phyloP scores from a whole-genome alignment of 1,140 invertebrate species.

The Bacillus rossius region DNA sequence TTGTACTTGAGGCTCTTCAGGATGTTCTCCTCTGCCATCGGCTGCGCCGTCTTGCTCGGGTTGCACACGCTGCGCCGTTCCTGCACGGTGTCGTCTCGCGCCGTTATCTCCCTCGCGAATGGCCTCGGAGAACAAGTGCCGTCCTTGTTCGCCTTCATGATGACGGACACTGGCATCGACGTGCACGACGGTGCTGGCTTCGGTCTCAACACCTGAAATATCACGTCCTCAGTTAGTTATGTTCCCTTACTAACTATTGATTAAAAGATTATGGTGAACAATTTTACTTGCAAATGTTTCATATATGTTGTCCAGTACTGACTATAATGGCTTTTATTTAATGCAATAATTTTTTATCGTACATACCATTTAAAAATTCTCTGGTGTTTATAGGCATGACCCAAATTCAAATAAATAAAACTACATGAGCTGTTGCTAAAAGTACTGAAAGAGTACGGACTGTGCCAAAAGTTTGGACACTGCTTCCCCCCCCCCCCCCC shows the following conservation, averaged over 20 bases:
- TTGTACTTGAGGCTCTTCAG: constrained; percentile 71
- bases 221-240: background rate
- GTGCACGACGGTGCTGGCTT: constrained; percentile 30
- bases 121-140: constrained; percentile 57
- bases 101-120: background rate
- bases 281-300: too few relatives aligned
- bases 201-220: constrained; percentile 39
- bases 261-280: too few relatives aligned
- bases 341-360: background rate
- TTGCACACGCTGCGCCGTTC: background rate
- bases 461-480: background rate
- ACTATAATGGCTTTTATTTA: background rate
- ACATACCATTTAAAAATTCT: background rate
- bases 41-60: background rate
- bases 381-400: background rate
- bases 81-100: too few relatives aligned
- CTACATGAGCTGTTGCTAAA: background rate
- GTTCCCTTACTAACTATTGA: background rate
- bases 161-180: constrained; percentile 56
- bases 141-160: constrained; percentile 72
- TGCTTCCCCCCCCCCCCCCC: background rate
- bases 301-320: background rate
- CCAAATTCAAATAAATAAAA: background rate
- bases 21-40: constrained; percentile 45
- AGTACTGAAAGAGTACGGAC: background rate